Percentiles rank a stretch among this genome's conserved stretches.
Evolutionary conservation across 2,888 invertebrate genomes (phyloP).

Genomic region (Synanthedon tipuliformis): DNA sequence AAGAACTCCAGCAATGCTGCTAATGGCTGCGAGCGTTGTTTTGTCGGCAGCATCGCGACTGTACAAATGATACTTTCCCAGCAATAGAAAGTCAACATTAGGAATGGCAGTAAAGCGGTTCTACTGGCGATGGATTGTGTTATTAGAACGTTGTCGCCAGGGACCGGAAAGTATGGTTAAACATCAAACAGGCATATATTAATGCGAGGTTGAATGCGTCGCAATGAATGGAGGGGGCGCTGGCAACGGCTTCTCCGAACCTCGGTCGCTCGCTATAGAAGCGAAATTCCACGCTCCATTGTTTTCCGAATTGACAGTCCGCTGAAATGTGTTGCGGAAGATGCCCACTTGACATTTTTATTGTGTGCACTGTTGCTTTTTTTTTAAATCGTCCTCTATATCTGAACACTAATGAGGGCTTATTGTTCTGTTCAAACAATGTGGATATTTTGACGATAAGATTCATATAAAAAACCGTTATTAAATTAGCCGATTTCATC

Average conservation of each 20-base stretch:
- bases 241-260: conserved; percentile 34
- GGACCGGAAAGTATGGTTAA: conserved; percentile 53
- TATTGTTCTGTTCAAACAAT: neutral
- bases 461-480: too few species aligned
- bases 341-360: neutral
- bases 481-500: too few species aligned
- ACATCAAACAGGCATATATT: conserved; percentile 22
- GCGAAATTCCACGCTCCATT: conserved; percentile 50
- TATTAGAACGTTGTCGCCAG: conserved; percentile 37
- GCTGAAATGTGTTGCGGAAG: neutral
- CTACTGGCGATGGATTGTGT: conserved; percentile 36
- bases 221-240: conserved; percentile 41
- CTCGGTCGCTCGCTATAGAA: conserved; percentile 33
- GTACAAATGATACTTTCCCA: conserved; percentile 57
- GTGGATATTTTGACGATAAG: neutral
- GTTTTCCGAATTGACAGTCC: conserved; percentile 28
- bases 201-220: conserved; percentile 6
- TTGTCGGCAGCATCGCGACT: conserved; percentile 31
- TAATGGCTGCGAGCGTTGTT: conserved; percentile 42
- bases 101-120: conserved; percentile 36
- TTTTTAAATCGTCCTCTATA: neutral
- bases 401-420: neutral
- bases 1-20: conserved; percentile 31
- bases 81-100: conserved; percentile 59
- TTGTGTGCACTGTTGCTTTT: neutral